phyloP scores from a whole-genome alignment of 2,888 invertebrate species.

The Tetragonula carbonaria region DNA sequence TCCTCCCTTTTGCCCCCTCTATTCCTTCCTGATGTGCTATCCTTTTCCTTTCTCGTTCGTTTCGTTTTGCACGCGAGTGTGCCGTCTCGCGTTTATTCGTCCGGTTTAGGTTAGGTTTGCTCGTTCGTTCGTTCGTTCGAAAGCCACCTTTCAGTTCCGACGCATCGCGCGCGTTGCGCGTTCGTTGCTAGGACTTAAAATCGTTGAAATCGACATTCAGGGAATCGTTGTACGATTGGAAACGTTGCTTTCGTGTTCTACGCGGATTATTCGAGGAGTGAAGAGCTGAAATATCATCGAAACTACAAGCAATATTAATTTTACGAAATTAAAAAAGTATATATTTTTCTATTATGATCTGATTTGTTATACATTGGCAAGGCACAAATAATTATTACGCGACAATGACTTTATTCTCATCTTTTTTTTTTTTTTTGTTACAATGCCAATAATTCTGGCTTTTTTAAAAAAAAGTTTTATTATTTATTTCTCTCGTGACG shows the following conservation, averaged over 20 bases:
- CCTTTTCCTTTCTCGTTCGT: background rate
- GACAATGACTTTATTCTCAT: too few relatives aligned
- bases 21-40: too few relatives aligned
- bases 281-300: too few relatives aligned
- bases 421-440: too few relatives aligned
- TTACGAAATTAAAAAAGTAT: too few relatives aligned
- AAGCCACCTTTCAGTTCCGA: background rate
- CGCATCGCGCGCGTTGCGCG: background rate
- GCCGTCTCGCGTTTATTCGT: slow-evolving; percentile 6
- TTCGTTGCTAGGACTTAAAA: background rate
- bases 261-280: background rate
- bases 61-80: background rate
- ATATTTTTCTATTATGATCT: too few relatives aligned
- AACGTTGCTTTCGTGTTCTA: background rate
- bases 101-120: slow-evolving; percentile 3
- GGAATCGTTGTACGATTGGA: background rate
- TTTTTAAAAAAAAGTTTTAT: too few relatives aligned
- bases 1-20: background rate
- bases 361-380: too few relatives aligned
- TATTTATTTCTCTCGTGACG: too few relatives aligned
- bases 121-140: background rate
- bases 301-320: too few relatives aligned
- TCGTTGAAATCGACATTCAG: background rate
- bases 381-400: too few relatives aligned
- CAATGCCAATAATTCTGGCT: too few relatives aligned